A percentile compares a stretch with the other conserved stretches of the same genome.
phyloP scores from a whole-genome alignment of 2,113 vertebrate species.

The Lathamus discolor region DNA sequence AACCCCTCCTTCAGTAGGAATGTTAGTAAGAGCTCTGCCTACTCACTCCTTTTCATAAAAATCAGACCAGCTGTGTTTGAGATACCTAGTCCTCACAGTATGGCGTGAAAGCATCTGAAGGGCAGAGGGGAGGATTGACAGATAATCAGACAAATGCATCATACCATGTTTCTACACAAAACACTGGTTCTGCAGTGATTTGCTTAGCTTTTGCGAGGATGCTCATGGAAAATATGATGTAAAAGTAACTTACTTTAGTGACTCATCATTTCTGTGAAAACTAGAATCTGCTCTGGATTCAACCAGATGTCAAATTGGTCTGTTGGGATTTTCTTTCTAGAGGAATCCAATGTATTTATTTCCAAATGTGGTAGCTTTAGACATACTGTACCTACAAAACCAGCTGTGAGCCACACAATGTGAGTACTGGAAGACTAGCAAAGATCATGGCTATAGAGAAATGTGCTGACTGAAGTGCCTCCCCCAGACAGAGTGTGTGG shows the following conservation, averaged over 20 bases:
- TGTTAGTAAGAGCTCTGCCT: background rate
- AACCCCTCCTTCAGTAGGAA: background rate
- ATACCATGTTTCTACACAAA: accelerated
- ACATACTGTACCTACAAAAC: background rate
- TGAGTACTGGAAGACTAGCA: background rate
- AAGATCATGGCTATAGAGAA: background rate
- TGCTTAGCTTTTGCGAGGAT: background rate
- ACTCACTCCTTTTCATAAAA: background rate
- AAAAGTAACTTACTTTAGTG: background rate
- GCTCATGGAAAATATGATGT: background rate
- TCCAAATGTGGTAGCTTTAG: background rate
- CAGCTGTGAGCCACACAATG: background rate
- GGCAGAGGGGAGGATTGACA: background rate
- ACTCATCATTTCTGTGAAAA: conserved; percentile 10
- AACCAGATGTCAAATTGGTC: background rate
- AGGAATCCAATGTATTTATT: background rate
- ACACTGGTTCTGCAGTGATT: background rate
- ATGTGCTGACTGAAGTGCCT: background rate
- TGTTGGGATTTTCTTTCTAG: background rate
- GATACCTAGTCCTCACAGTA: background rate
- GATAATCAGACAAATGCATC: background rate
- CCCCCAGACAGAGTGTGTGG: background rate
- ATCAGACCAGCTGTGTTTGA: background rate
- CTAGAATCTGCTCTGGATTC: background rate
- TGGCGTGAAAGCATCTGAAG: background rate